Percentiles rank a stretch among this genome's conserved stretches.
phyloP scores from a whole-genome alignment of 1,140 invertebrate genomes.

The Heterodera schachtii region DNA sequence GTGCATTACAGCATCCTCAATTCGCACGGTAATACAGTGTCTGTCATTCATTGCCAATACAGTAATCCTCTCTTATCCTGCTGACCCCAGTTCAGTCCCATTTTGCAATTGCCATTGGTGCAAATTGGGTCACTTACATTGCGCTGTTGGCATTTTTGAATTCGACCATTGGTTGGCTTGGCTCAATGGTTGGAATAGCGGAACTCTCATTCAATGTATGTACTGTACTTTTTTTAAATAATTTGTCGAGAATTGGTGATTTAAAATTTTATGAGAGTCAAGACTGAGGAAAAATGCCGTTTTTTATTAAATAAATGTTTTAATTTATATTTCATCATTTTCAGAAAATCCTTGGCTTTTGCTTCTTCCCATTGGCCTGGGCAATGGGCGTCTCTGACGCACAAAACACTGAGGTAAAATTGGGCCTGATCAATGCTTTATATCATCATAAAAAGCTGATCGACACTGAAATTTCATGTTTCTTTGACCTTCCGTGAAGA shows the following conservation, averaged over 20 bases:
- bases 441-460: too few species aligned
- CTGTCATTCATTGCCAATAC: conserved; percentile 78
- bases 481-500: too few species aligned
- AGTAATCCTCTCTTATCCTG: conserved; percentile 72
- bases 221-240: too few species aligned
- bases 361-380: conserved; percentile 82
- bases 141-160: conserved; percentile 82
- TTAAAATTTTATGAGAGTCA: too few species aligned
- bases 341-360: conserved; percentile 78
- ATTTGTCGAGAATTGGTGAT: too few species aligned
- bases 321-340: not conserved
- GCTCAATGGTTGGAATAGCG: conserved; percentile 73
- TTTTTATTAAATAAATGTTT: too few species aligned
- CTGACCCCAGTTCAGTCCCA: conserved; percentile 75
- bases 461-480: too few species aligned
- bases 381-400: conserved; percentile 75
- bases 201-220: too few species aligned
- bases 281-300: too few species aligned
- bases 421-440: not conserved
- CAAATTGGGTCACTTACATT: conserved; percentile 87
- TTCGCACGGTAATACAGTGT: not conserved
- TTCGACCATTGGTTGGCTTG: conserved; percentile 78
- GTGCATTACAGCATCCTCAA: conserved; percentile 36
- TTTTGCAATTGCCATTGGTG: conserved; percentile 83
- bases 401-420: conserved; percentile 29